Evolutionary conservation across 1,140 invertebrate genomes (phyloP), one percentile per base, ranked within the genome.

Genomic region (Pollicipes pollicipes): DNA sequence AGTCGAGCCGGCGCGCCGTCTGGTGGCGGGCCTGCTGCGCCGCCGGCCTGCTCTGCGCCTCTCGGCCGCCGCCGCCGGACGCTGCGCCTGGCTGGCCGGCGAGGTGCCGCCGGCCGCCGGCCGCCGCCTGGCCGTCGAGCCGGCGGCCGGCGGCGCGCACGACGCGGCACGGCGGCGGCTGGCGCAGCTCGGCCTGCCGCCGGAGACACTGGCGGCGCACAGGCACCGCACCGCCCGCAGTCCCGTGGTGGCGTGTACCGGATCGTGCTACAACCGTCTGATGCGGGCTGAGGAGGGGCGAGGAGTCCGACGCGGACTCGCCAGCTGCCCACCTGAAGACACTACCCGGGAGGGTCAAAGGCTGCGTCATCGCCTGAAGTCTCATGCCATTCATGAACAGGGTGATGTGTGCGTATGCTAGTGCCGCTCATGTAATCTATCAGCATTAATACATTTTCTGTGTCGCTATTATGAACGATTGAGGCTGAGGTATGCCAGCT

Each of bases 21-120:
- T 72, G 21, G 69, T 72, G 58, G 72, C n/a, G 3, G 69, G 32
- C 1, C 63, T 72, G 29, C 37, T 72, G 31, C 3, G 26, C 10
- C 13, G 71, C 13, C 13, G 24, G 13, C 31, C 66, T 31, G 37
- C 30, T 30, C 17, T 8, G 28, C 2, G 64, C 8, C 35, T 64
- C 71, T 35, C 31, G 27, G 31, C 30, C 28, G n/a, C 32, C 28
- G 30, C n/a, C 29, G 29, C 13, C 31, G 58, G 71, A 30, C 28
- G 28, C 27, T 28, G 27, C 8, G 10, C 24, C 17, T 28, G 64
- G 28, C n/a, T 66, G 64, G 3, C 2, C 28, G 64, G 17, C n/a
- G 24, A 28, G 24, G 10, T n/a, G 8, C 64, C 27, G 28, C n/a
- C 64, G 3, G 27, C 64, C 27, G 64, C n/a, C 64, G 28, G 17